These are phyloP conservation scores for Brachymystax lenok DNA, from an alignment of 2,797 vertebrate genomes.

Conservation along the genomic window DNA sequence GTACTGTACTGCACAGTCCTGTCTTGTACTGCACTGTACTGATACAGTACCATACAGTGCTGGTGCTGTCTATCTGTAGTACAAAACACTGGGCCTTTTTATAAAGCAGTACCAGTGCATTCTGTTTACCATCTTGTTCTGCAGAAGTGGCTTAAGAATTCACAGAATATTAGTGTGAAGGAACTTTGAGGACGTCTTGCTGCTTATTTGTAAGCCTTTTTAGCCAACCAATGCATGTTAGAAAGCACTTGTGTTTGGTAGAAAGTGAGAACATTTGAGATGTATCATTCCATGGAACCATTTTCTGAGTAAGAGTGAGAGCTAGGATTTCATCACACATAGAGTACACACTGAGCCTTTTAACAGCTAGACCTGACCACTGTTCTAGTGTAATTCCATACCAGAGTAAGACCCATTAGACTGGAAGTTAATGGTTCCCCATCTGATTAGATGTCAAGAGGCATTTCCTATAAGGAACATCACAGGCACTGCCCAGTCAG, in stretches of 20 bases:
- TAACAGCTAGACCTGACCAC: conserved; percentile 9
- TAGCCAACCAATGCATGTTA: neutral
- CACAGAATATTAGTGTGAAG: neutral
- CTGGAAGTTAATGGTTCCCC: conserved; percentile 18
- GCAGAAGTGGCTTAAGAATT: neutral
- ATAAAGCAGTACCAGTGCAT: too few relatives aligned
- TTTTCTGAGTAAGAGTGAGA: neutral
- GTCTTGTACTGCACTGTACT: too few relatives aligned
- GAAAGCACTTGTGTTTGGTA: neutral
- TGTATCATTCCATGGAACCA: neutral
- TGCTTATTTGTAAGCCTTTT: neutral
- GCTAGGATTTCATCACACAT: too few relatives aligned
- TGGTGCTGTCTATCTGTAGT: neutral
- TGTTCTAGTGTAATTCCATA: conserved; percentile 8
- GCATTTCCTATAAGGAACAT: conserved; percentile 15
- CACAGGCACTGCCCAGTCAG: conserved; percentile 6
- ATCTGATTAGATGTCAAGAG: conserved; percentile 13
- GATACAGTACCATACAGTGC: too few relatives aligned
- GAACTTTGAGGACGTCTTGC: neutral
- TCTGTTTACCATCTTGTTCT: neutral
- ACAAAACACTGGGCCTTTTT: neutral
- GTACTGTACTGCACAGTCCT: too few relatives aligned
- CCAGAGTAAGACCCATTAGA: conserved; percentile 16
- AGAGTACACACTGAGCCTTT: neutral
- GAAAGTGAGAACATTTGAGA: neutral